Conservation (phyloP, 2,113 vertebrate species). For the Dinomys branickii region DNA sequence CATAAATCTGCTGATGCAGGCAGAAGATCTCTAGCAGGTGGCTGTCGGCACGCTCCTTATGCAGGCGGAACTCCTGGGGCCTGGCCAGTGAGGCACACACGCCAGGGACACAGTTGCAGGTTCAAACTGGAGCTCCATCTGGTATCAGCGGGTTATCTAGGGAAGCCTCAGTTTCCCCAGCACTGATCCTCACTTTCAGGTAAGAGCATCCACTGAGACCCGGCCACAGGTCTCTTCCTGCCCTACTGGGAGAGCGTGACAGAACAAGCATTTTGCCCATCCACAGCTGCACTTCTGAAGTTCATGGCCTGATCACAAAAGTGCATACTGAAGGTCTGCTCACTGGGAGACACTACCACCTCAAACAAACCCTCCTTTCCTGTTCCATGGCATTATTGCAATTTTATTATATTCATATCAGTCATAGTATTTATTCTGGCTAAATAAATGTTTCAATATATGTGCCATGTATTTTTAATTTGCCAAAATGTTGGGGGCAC, state of each 20-base stretch:
- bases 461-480: not conserved
- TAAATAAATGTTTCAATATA: not conserved
- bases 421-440: not conserved
- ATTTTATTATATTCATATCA: not conserved
- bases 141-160: accelerated
- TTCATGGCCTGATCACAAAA: not conserved
- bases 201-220: accelerated
- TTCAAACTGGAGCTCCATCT: not conserved
- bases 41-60: accelerated
- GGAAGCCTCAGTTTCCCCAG: not conserved
- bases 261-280: accelerated
- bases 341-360: not conserved
- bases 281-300: not conserved
- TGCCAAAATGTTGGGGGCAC: not conserved
- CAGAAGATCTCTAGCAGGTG: accelerated
- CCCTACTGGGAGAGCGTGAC: accelerated
- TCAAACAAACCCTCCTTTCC: not conserved
- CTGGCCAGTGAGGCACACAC: accelerated
- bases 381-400: not conserved
- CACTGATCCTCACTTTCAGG: accelerated
- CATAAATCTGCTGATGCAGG: not conserved
- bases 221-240: accelerated
- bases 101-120: accelerated
- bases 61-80: not conserved
- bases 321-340: not conserved